These are phyloP conservation scores for Masnerella sp. DNA, from an alignment of 2,888 invertebrate genomes.

Conservation along the genomic window DNA sequence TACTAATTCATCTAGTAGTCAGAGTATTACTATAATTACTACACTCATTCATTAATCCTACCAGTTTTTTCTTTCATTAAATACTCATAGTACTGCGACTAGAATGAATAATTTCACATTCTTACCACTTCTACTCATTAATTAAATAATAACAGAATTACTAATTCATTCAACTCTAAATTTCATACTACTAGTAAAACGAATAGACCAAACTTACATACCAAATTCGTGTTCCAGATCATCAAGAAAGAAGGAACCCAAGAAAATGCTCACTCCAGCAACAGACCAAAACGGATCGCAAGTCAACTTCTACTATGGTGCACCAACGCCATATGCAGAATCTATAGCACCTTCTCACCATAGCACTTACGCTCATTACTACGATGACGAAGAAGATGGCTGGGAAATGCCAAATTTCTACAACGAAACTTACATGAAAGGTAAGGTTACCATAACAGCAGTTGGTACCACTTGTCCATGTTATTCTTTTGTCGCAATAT, in stretches of 20 bases:
- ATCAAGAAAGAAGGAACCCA: conserved; percentile 92
- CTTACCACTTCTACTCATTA: too few species aligned
- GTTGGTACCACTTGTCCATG: too few species aligned
- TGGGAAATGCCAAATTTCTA: conserved; percentile 99
- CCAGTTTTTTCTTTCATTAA: too few species aligned
- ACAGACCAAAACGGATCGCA: conserved; percentile 95
- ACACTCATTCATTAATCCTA: too few species aligned
- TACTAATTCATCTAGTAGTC: too few species aligned
- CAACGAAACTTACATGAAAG: conserved; percentile 97
- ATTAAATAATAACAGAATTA: too few species aligned
- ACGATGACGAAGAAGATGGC: conserved; percentile 96
- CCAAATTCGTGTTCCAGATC: conserved; percentile 79
- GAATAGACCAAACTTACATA: neutral
- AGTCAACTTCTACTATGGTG: conserved; percentile 97
- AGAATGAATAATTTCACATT: too few species aligned
- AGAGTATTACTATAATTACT: too few species aligned
- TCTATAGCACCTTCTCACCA: conserved; percentile 97
- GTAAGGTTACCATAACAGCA: too few species aligned
- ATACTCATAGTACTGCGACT: too few species aligned
- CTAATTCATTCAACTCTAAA: too few species aligned
- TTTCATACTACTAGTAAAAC: neutral
- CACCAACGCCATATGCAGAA: conserved; percentile 95
- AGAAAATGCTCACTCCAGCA: conserved; percentile 92
- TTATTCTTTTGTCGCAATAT: too few species aligned
- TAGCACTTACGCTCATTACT: conserved; percentile 96